A percentile compares a stretch with the other conserved stretches of the same genome.
These are phyloP conservation scores for Parnassius orleans DNA, from an alignment of 2,888 invertebrate species.

Conservation along the genomic window DNA sequence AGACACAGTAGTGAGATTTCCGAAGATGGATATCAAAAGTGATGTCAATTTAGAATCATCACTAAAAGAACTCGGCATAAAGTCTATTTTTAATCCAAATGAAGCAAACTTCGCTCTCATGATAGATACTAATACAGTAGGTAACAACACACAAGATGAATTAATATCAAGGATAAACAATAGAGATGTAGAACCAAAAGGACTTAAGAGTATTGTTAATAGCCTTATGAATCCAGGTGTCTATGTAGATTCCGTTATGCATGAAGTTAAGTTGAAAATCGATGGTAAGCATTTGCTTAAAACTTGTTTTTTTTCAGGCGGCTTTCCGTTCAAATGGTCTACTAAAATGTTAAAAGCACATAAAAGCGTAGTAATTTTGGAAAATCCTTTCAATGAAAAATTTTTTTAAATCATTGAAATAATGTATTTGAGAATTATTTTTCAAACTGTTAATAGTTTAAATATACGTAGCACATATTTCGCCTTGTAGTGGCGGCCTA, in stretches of 20 bases:
- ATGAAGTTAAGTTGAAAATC: constrained; percentile 84
- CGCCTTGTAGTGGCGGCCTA: too few species aligned
- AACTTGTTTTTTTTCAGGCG: too few species aligned
- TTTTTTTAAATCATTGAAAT: too few species aligned
- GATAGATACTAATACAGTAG: constrained; percentile 48
- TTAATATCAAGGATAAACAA: constrained; percentile 44
- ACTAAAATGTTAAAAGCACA: too few species aligned
- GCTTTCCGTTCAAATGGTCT: too few species aligned
- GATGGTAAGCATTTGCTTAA: constrained; percentile 57
- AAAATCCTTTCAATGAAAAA: too few species aligned
- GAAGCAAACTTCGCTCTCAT: constrained; percentile 86
- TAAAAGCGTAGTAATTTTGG: too few species aligned
- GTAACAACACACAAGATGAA: constrained; percentile 48
- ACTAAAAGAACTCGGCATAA: constrained; percentile 81
- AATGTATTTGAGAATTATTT: too few species aligned
- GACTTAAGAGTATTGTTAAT: constrained; percentile 46
- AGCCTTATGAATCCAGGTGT: constrained; percentile 80
- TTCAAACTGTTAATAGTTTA: too few species aligned
- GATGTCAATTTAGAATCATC: constrained; percentile 77
- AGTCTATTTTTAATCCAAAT: constrained; percentile 81
- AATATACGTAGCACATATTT: too few species aligned
- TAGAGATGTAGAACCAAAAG: constrained; percentile 36
- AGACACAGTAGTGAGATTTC: constrained; percentile 82
- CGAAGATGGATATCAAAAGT: constrained; percentile 86
- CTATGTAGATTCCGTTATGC: constrained; percentile 82